Evolutionary conservation across 1,140 invertebrate genomes (phyloP).

Genomic region (Drosophila mauritiana): DNA sequence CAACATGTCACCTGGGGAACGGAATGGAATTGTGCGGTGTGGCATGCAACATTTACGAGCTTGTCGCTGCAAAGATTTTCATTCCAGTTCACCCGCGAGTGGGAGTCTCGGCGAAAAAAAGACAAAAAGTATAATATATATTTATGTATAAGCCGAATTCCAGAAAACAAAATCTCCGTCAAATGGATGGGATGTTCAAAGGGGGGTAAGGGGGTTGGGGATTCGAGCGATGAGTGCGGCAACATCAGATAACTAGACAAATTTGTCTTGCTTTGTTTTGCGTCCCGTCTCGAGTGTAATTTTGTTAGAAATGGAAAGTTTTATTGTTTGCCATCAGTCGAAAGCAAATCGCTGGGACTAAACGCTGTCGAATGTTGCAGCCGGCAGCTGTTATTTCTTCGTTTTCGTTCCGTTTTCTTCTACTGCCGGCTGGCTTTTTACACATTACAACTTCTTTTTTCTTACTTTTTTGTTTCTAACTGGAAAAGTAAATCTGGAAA

Average conservation of each 20-base stretch:
- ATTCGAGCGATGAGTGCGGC: conserved; percentile 19
- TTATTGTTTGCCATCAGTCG: conserved; percentile 68
- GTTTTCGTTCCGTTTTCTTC: neutral
- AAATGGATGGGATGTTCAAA: neutral
- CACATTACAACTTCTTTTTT: conserved; percentile 3
- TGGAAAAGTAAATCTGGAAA: conserved; percentile 60
- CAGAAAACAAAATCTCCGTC: conserved; percentile 43
- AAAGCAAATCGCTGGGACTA: conserved; percentile 73
- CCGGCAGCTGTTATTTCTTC: conserved; percentile 40
- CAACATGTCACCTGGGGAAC: conserved; percentile 61
- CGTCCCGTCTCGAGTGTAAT: conserved; percentile 50
- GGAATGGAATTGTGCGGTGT: conserved; percentile 40
- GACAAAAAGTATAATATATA: neutral
- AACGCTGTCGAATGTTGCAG: conserved; percentile 68
- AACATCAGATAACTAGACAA: conserved; percentile 65
- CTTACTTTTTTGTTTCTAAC: conserved; percentile 59
- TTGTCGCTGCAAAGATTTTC: conserved; percentile 42
- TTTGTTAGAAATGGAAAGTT: conserved; percentile 81
- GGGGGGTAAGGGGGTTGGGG: neutral
- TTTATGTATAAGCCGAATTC: conserved; percentile 15
- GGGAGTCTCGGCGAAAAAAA: conserved; percentile 22
- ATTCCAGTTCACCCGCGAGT: conserved; percentile 22
- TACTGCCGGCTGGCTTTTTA: neutral
- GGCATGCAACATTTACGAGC: conserved; percentile 46
- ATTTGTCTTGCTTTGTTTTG: conserved; percentile 69